Evolutionary conservation across 2,888 invertebrate genomes (phyloP), one percentile per base, ranked within the genome.

Genomic region (Limulus polyphemus): DNA sequence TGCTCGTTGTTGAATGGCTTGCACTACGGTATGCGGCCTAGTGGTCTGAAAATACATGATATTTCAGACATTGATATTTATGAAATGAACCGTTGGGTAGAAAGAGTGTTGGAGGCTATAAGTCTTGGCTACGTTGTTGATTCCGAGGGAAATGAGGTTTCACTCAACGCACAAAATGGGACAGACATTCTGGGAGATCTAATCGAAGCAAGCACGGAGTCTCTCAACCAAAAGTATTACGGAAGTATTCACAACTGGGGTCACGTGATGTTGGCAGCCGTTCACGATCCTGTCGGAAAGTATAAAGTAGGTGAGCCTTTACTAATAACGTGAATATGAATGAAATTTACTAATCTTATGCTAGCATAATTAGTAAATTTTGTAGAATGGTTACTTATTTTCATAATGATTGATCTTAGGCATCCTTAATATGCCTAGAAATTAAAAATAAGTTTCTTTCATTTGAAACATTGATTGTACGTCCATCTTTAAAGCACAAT

Each of bases 241-340:
- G 90, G 90, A 0, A 85, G 88, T 75, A 72, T 89, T 49, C 90
- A 91, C 77, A 90, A 90, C 76, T 81, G 85, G 78, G 89, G 89
- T 0, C 90, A 90, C 72, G 83, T 87, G 9, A 81, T 87, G 73
- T 83, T 90, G 67, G 83, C 87, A 0, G 85, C 83, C 73, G 77
- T 83, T 7, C 90, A 90, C 72, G 90, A 91, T 75, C 89, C 90
- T 0, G 88, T 88, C 74, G n/a, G n/a, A n/a, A n/a, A n/a, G n/a
- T n/a, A n/a, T n/a, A n/a, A n/a, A n/a, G n/a, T n/a, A n/a, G n/a
- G n/a, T n/a, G n/a, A n/a, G n/a, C n/a, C n/a, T n/a, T n/a, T n/a
- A n/a, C n/a, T n/a, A n/a, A n/a, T n/a, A n/a, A n/a, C n/a, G n/a
- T n/a, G n/a, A n/a, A n/a, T n/a, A n/a, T n/a, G n/a, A n/a, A n/a